A percentile compares a stretch with the other conserved stretches of the same genome.
Evolutionary conservation across 2,113 vertebrate genomes (phyloP).

Genomic region (rabbit (Oryctolagus cuniculus)): mOryCun1.1 NC_091449.1:63800001-63800500

Average conservation of each 20-base stretch:
- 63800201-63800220: rapidly evolving
- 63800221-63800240: rapidly evolving
- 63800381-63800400: background rate
- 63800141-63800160: rapidly evolving
- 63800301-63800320: background rate
- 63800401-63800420: rapidly evolving
- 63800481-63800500: background rate
- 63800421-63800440: background rate
- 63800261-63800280: background rate
- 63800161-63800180: background rate
- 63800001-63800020: background rate
- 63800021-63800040: background rate
- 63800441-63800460: rapidly evolving
- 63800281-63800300: background rate
- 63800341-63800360: rapidly evolving
- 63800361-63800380: background rate
- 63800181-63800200: background rate
- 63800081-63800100: background rate
- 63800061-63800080: background rate
- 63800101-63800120: rapidly evolving
- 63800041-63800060: background rate
- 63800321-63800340: rapidly evolving
- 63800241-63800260: background rate
- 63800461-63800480: background rate
- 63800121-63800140: background rate